Base-by-base conservation (phyloP, 1,140 invertebrate species). In the Leptopilina boulardi region DNA sequence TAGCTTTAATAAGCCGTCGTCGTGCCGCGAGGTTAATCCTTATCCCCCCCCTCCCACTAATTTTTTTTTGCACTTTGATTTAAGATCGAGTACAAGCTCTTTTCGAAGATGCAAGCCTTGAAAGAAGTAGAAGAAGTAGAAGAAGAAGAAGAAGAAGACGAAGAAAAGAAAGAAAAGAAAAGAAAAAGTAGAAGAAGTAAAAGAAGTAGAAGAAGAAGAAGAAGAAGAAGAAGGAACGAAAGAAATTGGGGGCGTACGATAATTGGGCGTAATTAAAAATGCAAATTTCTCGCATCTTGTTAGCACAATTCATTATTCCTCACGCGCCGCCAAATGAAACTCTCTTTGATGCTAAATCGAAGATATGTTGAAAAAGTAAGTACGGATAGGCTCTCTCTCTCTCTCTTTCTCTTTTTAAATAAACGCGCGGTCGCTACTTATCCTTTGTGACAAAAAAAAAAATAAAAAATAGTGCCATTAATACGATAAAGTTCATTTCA, bases 211-310 rank as follows among this genome's bases (percentile, higher is more conserved):
- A 4, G 34, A 34, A 38, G 5, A 38, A 18, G 26, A 10, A 4
- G 15, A 11, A 21, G 71, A 23, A 70, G n/a, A 41, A 56, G 30
- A 51, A 19, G 73, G 13, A n/a, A 15, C n/a, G n/a, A n/a, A n/a
- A n/a, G n/a, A n/a, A n/a, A n/a, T n/a, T n/a, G 9, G 34, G 71
- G 70, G 56, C 18, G 41, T 70, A 77, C 56, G 75, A 77, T 83
- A 83, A 83, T 82, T 47, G 81, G 59, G 56, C 78, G 77, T 82
- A 85, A 83, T 85, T 83, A 85, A 83, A 83, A 85, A 81, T 83
- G 79, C 79, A 80, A 82, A 82, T 85, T 79, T 77, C 76, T n/a
- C 54, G 47, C 30, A 66, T 75, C 77, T 82, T 74, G 74, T 79
- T 77, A 76, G 76, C 71, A 18, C 51, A 47, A 77, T 79, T 77